Evolutionary conservation across 1,140 invertebrate species (phyloP).

Genomic region (Leptopilina clavipes): DNA sequence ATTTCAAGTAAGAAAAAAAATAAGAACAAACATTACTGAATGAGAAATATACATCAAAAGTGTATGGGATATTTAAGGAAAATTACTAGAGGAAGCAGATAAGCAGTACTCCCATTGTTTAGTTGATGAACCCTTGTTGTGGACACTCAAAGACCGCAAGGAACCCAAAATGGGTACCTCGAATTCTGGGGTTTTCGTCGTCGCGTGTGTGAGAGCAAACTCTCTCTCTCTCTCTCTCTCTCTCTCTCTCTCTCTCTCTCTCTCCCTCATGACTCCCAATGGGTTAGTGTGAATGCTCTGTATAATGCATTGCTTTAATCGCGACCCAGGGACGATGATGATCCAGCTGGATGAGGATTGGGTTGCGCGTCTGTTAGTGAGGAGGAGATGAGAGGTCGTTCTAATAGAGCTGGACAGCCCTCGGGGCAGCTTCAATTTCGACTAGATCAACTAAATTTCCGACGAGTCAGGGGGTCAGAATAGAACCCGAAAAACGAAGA

Average conservation of each 20-base stretch:
- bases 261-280: slow-evolving; percentile 38
- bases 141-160: slow-evolving; percentile 2
- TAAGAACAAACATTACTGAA: no score
- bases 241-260: no score
- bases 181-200: not conserved
- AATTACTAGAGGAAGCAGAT: not conserved
- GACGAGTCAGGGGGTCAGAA: not conserved
- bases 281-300: slow-evolving; percentile 33
- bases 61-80: not conserved
- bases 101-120: not conserved
- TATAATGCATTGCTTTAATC: slow-evolving; percentile 60
- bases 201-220: slow-evolving; percentile 29
- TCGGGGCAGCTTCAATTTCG: slow-evolving; percentile 27
- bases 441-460: slow-evolving; percentile 28
- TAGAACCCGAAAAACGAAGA: slow-evolving; percentile 6
- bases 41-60: no score
- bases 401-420: slow-evolving; percentile 29
- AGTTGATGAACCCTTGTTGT: slow-evolving; percentile 23
- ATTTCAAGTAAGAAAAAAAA: no score
- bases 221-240: no score
- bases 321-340: slow-evolving; percentile 45
- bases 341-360: slow-evolving; percentile 42
- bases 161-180: slow-evolving; percentile 1
- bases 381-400: slow-evolving; percentile 35
- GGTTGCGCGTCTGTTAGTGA: slow-evolving; percentile 35